phyloP scores from a whole-genome alignment of 2,888 invertebrate species.

The Zygothrica quintamaculata region DNA sequence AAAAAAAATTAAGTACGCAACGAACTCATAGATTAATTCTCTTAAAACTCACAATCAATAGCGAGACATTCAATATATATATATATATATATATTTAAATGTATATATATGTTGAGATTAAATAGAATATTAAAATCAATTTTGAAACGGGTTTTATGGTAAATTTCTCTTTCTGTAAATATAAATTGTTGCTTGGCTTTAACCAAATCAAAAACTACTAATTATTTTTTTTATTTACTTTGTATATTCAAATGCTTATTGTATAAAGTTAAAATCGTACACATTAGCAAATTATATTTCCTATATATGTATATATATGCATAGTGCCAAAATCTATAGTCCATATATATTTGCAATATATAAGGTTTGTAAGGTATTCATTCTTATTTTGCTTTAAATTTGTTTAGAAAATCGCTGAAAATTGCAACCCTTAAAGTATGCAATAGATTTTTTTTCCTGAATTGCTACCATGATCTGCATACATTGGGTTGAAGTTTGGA shows the following conservation, averaged over 20 bases:
- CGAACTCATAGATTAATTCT: neutral
- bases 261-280: constrained; percentile 4
- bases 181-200: constrained; percentile 1
- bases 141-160: neutral
- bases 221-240: constrained; percentile 6
- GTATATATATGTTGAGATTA: too few species aligned
- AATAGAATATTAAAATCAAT: too few species aligned
- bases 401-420: too few species aligned
- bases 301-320: neutral
- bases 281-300: neutral
- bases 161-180: constrained; percentile 12
- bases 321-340: constrained; percentile 2
- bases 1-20: too few species aligned
- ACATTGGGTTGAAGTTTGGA: too few species aligned
- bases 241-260: constrained; percentile 13
- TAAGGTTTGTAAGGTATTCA: constrained; percentile 32
- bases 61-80: neutral
- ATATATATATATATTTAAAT: too few species aligned
- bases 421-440: too few species aligned
- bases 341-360: constrained; percentile 1
- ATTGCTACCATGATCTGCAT: too few species aligned
- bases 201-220: neutral
- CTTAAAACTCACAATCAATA: too few species aligned
- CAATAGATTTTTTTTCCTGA: too few species aligned
- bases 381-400: constrained; percentile 17